A percentile compares a stretch with the other conserved stretches of the same genome.
phyloP scores from a whole-genome alignment of 2,888 invertebrate species.

The Drosophila melanosoma region DNA sequence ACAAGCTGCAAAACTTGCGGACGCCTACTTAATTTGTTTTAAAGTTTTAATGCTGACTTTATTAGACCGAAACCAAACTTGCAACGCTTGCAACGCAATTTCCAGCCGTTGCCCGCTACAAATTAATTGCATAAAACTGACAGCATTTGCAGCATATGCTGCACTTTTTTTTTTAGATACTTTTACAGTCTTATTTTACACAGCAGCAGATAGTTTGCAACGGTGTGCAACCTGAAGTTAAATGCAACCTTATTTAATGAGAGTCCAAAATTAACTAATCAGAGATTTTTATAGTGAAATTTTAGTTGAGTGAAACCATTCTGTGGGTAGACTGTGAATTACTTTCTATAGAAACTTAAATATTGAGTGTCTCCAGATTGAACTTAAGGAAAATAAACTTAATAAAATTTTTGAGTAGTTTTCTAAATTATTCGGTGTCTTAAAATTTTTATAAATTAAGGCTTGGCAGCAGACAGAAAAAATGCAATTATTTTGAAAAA shows the following conservation, averaged over 20 bases:
- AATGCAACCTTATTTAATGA: neutral
- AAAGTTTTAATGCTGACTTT: slow-evolving; percentile 59
- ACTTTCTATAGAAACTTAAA: neutral
- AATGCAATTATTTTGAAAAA: no score
- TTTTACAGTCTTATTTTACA: neutral
- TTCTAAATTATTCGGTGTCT: no score
- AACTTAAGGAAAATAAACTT: neutral
- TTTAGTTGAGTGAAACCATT: neutral
- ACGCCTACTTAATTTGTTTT: slow-evolving; percentile 69
- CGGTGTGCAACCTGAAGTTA: neutral
- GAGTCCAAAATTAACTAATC: neutral
- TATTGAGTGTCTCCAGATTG: no score
- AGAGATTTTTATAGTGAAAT: neutral
- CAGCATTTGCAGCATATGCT: slow-evolving; percentile 27
- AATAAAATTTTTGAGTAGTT: no score
- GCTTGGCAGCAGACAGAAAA: no score
- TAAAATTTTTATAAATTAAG: no score
- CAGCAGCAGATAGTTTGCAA: neutral
- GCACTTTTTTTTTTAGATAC: neutral
- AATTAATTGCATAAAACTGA: slow-evolving; percentile 37
- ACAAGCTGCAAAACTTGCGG: slow-evolving; percentile 50
- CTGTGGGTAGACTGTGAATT: neutral
- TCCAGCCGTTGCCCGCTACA: slow-evolving; percentile 7
- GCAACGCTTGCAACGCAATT: slow-evolving; percentile 20
- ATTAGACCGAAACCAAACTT: slow-evolving; percentile 30